Conservation (phyloP, 2,888 invertebrate genomes). For the Stenodema calcarata region DNA sequence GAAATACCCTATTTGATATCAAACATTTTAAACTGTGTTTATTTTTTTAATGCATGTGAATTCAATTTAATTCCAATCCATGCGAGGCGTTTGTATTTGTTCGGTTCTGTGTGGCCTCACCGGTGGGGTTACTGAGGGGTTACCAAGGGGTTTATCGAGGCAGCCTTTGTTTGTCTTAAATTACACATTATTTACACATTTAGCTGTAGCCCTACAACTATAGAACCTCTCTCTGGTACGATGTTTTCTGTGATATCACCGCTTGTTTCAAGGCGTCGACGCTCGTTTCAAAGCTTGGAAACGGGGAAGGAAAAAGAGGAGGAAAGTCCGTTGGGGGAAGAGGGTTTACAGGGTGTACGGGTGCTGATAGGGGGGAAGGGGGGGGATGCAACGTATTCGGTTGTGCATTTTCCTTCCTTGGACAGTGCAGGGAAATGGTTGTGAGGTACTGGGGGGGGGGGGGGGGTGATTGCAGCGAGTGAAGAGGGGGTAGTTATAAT, state of each 20-base stretch:
- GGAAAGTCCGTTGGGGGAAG: not conserved
- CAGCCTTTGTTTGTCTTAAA: not conserved
- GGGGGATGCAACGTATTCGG: not conserved
- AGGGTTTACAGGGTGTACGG: not conserved
- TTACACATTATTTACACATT: not conserved
- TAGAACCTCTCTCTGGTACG: not conserved
- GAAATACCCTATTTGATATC: too few relatives aligned
- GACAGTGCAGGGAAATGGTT: constrained; percentile 4
- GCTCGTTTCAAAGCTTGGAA: not conserved
- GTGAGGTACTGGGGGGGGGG: not conserved
- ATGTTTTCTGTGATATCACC: not conserved
- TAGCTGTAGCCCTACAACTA: not conserved
- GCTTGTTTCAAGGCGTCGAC: not conserved
- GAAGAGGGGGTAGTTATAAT: constrained; percentile 36
- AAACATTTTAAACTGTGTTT: too few relatives aligned
- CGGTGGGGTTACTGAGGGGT: not conserved
- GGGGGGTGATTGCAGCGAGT: not conserved
- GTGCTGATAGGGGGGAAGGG: not conserved
- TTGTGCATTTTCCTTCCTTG: constrained; percentile 5
- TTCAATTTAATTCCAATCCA: too few relatives aligned
- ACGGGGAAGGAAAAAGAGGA: not conserved
- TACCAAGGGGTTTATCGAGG: not conserved
- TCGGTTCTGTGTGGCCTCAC: not conserved
- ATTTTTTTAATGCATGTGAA: too few relatives aligned
- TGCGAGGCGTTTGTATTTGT: not conserved